Conservation (phyloP, 2,113 vertebrate species). For the Amphiprion ocellaris region DNA sequence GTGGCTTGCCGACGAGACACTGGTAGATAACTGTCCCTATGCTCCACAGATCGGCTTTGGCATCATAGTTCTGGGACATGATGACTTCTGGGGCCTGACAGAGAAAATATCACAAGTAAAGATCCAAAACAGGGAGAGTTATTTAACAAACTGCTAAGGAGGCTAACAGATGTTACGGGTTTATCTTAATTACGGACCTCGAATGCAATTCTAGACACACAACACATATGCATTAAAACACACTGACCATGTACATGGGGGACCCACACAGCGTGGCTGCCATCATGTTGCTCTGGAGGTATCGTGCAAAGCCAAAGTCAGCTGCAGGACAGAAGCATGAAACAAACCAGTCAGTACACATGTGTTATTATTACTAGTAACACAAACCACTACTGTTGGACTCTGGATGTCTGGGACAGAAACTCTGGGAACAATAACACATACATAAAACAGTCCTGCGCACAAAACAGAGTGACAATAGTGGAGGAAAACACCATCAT, state of each 20-base stretch:
- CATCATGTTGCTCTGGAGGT: conserved; percentile 99
- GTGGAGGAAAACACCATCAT: neutral
- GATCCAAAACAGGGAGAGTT: neutral
- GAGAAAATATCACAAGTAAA: conserved; percentile 40
- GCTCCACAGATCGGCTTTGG: conserved; percentile 98
- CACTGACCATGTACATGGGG: conserved; percentile 98
- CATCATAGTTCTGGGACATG: conserved; percentile 98
- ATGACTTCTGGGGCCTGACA: conserved; percentile 96
- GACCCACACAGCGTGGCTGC: conserved; percentile 97
- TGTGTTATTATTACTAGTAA: conserved; percentile 55
- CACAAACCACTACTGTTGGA: conserved; percentile 33
- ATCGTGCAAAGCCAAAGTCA: conserved; percentile 98
- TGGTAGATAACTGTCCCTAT: conserved; percentile 98
- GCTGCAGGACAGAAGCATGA: conserved; percentile 82
- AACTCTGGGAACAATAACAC: conserved; percentile 17
- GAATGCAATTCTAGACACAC: conserved; percentile 1
- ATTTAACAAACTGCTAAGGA: neutral
- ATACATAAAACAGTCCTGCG: neutral
- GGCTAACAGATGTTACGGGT: neutral
- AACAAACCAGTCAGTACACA: conserved; percentile 20
- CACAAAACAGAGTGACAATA: neutral
- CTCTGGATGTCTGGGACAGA: neutral
- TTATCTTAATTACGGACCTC: neutral
- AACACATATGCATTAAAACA: conserved; percentile 5
- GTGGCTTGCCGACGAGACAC: conserved; percentile 98